phyloP scores from a whole-genome alignment of 2,888 invertebrate species.

The Caenorhabditis becei region DNA sequence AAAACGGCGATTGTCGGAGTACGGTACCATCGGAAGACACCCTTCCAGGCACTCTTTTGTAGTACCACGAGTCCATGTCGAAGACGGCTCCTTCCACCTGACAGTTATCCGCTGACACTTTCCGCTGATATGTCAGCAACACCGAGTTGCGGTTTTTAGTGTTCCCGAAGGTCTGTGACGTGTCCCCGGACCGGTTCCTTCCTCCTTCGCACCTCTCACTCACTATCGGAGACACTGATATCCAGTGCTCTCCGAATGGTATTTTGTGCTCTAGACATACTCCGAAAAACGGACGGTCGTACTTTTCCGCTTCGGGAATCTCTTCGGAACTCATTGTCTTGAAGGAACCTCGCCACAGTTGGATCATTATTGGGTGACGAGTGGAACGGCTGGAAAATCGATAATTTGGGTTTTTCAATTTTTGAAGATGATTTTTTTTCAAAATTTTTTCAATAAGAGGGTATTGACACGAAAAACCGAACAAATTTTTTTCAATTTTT shows the following conservation, averaged over 20 bases:
- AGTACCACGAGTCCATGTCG: slow-evolving; percentile 60
- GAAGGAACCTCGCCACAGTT: slow-evolving; percentile 52
- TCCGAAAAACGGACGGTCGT: slow-evolving; percentile 26
- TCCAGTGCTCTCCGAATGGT: slow-evolving; percentile 32
- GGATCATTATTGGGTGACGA: slow-evolving; percentile 53
- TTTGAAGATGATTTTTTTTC: too few species aligned
- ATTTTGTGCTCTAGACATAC: slow-evolving; percentile 51
- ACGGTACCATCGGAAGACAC: slow-evolving; percentile 23
- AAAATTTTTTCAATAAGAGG: too few species aligned
- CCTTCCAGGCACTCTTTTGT: slow-evolving; percentile 49
- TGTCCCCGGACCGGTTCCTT: not conserved
- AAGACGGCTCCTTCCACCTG: slow-evolving; percentile 48
- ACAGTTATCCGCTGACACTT: not conserved
- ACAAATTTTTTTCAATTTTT: too few species aligned
- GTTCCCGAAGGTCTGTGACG: slow-evolving; percentile 33
- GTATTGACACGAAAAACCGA: too few species aligned
- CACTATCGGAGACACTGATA: slow-evolving; percentile 41
- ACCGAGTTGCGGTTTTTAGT: slow-evolving; percentile 34
- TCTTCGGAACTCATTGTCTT: slow-evolving; percentile 1
- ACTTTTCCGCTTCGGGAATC: slow-evolving; percentile 22
- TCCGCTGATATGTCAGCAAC: slow-evolving; percentile 27
- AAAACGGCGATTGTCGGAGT: slow-evolving; percentile 43
- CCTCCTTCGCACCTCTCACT: slow-evolving; percentile 19
- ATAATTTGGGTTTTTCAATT: too few species aligned
- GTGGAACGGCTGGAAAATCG: slow-evolving; percentile 41